phyloP scores from a whole-genome alignment of 2,113 vertebrate species.

The Accipiter cooperii region DNA sequence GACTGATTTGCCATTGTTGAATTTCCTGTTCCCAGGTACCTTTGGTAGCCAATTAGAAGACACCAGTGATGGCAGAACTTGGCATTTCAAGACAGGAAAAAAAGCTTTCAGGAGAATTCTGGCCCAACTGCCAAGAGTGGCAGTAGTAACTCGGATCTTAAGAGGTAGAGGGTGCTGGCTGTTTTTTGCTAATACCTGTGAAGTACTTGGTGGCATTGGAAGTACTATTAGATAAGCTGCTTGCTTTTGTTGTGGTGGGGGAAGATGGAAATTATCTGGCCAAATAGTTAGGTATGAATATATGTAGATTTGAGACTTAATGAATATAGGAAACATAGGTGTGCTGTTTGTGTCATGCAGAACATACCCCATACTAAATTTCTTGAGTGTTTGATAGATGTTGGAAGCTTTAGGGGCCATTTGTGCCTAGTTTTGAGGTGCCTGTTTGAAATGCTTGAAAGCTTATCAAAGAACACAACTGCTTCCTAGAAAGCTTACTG shows the following conservation, averaged over 20 bases:
- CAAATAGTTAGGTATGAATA: slow-evolving; percentile 50
- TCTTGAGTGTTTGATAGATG: slow-evolving; percentile 1
- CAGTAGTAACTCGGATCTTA: neutral
- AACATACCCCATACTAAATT: slow-evolving; percentile 42
- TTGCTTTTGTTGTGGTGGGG: slow-evolving; percentile 45
- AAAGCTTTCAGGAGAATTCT: neutral
- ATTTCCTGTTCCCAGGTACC: neutral
- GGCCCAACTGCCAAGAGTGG: neutral
- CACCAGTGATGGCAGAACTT: neutral
- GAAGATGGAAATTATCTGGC: slow-evolving; percentile 45
- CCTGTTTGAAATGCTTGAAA: slow-evolving; percentile 64
- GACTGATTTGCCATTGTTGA: neutral
- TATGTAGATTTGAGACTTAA: slow-evolving; percentile 49
- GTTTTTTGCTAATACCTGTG: slow-evolving; percentile 24
- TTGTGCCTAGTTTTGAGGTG: slow-evolving; percentile 58
- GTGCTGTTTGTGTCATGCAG: slow-evolving; percentile 56
- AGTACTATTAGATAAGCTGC: slow-evolving; percentile 33
- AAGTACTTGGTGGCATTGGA: slow-evolving; percentile 4
- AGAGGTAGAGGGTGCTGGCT: slow-evolving; percentile 21
- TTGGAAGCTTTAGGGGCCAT: slow-evolving; percentile 38
- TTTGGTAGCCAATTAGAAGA: neutral
- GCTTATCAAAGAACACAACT: slow-evolving; percentile 33
- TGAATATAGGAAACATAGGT: slow-evolving; percentile 36
- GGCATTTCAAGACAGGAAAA: neutral
- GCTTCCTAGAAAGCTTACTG: neutral